Base-by-base conservation (phyloP, 2,797 vertebrate genomes). In the Oceanodroma leucorhoa region DNA sequence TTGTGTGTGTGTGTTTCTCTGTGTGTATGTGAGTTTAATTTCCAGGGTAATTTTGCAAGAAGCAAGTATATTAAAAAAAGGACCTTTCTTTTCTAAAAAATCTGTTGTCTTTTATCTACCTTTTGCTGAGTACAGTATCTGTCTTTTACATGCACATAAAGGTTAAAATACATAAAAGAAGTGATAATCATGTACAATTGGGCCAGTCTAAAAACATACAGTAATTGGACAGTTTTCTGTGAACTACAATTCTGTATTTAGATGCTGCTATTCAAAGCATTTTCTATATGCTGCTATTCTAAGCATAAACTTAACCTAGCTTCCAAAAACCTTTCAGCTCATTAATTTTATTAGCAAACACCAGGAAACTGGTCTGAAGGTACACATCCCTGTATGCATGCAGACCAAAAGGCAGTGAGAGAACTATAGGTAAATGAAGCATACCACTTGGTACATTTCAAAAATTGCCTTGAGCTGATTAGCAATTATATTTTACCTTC, bases 121-220 rank as follows among this genome's bases (percentile, higher is more conserved):
- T 82, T 91, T 54, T n/a, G 7, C 6, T 3, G 9, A 71, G 14
- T 55, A 77, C 27, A 66, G 0, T 34, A 40, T 24, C 26, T 58
- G 8, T 53, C 14, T 91, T 87, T 62, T 45, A 57, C 16, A 45
- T 3, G 29, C 11, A 64, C 7, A 55, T 53, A 62, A 80, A 72
- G 13, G 26, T 72, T 50, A 55, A 93, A 92, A 67, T 27, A 69
- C 14, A 72, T 55, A 38, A 29, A 75, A 67, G 14, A 20, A 87
- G 16, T 5, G 0, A 70, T 83, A 83, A 76, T 46, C 0, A 1
- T 1, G 38, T 30, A 64, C 20, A 67, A 53, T 1, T 45, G 3
- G 18, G 15, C 14, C 23, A 72, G 16, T 36, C 10, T 38, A 62
- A 77, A 87, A 71, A 21, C 2, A 2, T 34, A 48, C 0, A 0